Evolutionary conservation across 2,888 invertebrate genomes (phyloP).

Genomic region (Chelonus formosanus): DNA sequence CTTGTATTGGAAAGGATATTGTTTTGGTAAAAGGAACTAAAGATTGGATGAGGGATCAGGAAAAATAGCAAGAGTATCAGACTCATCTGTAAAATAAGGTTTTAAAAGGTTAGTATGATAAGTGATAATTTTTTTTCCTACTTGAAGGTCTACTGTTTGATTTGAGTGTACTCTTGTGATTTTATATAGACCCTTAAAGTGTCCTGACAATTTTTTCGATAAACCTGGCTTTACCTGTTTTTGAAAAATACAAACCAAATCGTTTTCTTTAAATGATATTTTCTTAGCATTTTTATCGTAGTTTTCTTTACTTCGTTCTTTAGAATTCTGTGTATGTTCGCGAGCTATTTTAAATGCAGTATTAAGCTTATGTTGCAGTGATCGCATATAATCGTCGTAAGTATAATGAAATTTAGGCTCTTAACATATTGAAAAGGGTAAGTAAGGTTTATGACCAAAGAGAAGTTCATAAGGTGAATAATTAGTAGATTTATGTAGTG

Average conservation of each 20-base stretch:
- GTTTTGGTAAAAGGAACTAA: not conserved
- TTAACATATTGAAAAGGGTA: no score
- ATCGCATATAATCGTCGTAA: no score
- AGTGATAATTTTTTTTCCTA: slow-evolving; percentile 28
- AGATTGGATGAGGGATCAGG: slow-evolving; percentile 8
- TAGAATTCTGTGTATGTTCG: no score
- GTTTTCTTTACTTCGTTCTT: no score
- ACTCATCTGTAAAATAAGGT: slow-evolving; percentile 29
- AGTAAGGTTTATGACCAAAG: no score
- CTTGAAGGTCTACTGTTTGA: slow-evolving; percentile 33
- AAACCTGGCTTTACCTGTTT: slow-evolving; percentile 4
- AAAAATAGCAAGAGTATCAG: slow-evolving; percentile 4
- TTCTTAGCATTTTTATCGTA: no score
- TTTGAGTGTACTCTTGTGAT: slow-evolving; percentile 32
- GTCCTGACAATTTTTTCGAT: slow-evolving; percentile 15
- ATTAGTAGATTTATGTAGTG: no score
- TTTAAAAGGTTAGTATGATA: slow-evolving; percentile 35
- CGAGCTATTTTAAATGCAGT: no score
- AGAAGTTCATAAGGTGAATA: no score
- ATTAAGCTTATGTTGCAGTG: no score
- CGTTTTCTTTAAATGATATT: slow-evolving; percentile 35
- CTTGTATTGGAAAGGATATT: slow-evolving; percentile 9
- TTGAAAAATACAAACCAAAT: slow-evolving; percentile 34
- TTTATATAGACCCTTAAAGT: slow-evolving; percentile 36
- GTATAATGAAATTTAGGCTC: no score